These are phyloP conservation scores for Mungos mungo DNA, from an alignment of 2,113 vertebrate species.

Conservation along the genomic window DNA sequence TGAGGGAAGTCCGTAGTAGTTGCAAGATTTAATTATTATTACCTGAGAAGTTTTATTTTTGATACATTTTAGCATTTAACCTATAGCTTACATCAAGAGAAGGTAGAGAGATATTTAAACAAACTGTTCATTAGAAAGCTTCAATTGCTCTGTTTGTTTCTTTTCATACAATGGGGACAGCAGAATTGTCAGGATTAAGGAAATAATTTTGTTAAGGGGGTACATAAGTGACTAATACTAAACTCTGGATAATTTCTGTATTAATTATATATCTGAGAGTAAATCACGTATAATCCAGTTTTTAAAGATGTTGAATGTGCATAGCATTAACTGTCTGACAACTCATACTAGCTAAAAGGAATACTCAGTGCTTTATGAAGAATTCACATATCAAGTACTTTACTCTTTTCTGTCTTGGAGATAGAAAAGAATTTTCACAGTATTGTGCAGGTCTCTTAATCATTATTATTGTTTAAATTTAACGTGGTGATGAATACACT, in stretches of 20 bases:
- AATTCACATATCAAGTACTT: conserved; percentile 43
- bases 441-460: background rate
- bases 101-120: conserved; percentile 51
- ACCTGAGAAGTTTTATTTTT: conserved; percentile 66
- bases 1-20: conserved; percentile 50
- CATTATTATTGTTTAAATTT: background rate
- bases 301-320: conserved; percentile 52
- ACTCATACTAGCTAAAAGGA: conserved; percentile 32
- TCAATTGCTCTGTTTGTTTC: background rate
- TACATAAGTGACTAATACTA: conserved; percentile 20
- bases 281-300: background rate
- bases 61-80: background rate
- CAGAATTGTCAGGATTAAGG: conserved; percentile 21
- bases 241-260: conserved; percentile 44
- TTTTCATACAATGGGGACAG: background rate
- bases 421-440: conserved; percentile 13
- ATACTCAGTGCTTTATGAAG: conserved; percentile 25
- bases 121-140: conserved; percentile 10
- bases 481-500: conserved; percentile 11
- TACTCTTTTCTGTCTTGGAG: background rate
- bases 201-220: background rate
- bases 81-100: conserved; percentile 42
- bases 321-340: background rate
- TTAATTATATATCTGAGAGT: background rate
- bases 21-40: conserved; percentile 70